Percentiles rank a stretch among this genome's conserved stretches.
Conservation (phyloP, 2,888 invertebrate species). For the Thumatha senex region DNA sequence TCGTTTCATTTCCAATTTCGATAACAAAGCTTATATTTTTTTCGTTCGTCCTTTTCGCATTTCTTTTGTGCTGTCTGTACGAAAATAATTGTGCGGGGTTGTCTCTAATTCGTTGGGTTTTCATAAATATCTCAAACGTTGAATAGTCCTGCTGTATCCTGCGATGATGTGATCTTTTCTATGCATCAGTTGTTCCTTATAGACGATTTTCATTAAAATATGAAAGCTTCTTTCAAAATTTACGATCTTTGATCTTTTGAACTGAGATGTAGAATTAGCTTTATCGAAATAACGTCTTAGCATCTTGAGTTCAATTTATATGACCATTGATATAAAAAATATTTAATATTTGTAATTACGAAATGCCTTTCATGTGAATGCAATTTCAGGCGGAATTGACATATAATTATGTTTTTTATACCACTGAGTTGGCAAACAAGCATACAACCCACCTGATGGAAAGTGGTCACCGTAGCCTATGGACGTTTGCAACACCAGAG, state of each 20-base stretch:
- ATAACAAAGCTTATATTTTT: constrained; percentile 78
- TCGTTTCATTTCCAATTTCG: constrained; percentile 78
- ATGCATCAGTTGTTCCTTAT: constrained; percentile 52
- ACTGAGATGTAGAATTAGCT: constrained; percentile 25
- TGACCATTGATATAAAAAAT: background rate
- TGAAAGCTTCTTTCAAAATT: constrained; percentile 47
- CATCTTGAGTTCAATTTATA: background rate
- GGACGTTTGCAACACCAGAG: too few relatives aligned
- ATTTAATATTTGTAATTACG: too few relatives aligned
- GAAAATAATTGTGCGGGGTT: constrained; percentile 69
- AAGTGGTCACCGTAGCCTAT: too few relatives aligned
- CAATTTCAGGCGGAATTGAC: too few relatives aligned
- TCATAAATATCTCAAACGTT: constrained; percentile 54
- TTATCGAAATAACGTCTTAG: background rate
- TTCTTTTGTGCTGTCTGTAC: constrained; percentile 51
- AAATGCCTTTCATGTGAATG: too few relatives aligned
- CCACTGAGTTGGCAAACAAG: too few relatives aligned
- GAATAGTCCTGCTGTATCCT: constrained; percentile 21
- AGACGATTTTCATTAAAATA: constrained; percentile 49
- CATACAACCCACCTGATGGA: too few relatives aligned
- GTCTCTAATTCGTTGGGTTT: constrained; percentile 63
- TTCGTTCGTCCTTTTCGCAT: constrained; percentile 50
- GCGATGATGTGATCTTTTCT: constrained; percentile 48
- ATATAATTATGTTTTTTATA: too few relatives aligned
- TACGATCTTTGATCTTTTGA: constrained; percentile 39